phyloP scores from a whole-genome alignment of 2,797 vertebrate genomes.

The Sebastes steindachneri region DNA sequence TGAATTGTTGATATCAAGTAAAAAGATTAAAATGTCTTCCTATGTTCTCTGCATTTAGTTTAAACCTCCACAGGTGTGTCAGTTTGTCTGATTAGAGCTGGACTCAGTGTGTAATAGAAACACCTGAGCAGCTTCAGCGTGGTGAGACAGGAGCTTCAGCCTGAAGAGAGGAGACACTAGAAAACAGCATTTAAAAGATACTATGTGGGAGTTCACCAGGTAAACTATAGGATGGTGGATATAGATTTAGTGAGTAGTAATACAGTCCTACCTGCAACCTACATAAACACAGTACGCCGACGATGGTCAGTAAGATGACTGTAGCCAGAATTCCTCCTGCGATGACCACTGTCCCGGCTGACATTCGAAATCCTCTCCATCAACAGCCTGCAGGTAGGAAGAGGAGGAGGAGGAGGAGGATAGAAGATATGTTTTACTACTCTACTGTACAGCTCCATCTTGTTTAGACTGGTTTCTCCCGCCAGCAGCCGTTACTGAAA shows the following conservation, averaged over 20 bases:
- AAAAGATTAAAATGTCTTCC: too few species aligned
- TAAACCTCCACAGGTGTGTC: too few species aligned
- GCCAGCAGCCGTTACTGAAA: slow-evolving; percentile 27
- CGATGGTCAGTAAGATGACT: slow-evolving; percentile 96
- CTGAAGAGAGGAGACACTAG: too few species aligned
- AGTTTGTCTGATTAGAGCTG: too few species aligned
- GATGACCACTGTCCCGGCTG: slow-evolving; percentile 99
- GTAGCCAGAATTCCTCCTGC: slow-evolving; percentile 98
- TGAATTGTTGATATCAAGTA: too few species aligned
- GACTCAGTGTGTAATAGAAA: too few species aligned
- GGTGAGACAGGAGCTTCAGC: too few species aligned
- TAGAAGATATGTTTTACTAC: slow-evolving; percentile 4
- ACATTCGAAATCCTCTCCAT: slow-evolving; percentile 98
- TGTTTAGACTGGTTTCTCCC: not conserved
- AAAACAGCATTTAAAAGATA: too few species aligned
- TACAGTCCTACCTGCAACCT: slow-evolving; percentile 90
- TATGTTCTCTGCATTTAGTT: too few species aligned
- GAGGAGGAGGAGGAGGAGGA: not conserved
- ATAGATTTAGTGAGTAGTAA: not conserved
- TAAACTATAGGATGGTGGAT: too few species aligned
- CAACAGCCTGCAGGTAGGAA: slow-evolving; percentile 86
- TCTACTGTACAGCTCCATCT: not conserved
- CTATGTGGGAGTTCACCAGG: too few species aligned
- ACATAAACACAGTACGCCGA: slow-evolving; percentile 96
- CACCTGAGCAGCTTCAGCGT: too few species aligned